Evolutionary conservation across 2,797 vertebrate genomes (phyloP).

Genomic region (Rhyacichthys aspro): DNA sequence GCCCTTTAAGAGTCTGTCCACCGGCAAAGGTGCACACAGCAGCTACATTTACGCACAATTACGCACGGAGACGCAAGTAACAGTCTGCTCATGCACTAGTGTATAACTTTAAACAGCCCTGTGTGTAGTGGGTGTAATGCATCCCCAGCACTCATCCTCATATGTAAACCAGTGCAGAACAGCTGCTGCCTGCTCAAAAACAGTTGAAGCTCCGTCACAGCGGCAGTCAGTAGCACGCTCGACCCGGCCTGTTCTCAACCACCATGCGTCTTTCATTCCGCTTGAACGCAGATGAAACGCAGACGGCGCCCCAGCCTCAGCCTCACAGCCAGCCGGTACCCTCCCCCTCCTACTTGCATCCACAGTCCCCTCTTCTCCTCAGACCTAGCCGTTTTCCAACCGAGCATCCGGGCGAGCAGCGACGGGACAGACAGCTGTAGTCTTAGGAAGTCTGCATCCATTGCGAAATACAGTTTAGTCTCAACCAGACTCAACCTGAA

Average conservation of each 20-base stretch:
- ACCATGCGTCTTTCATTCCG: slow-evolving; percentile 76
- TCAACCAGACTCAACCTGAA: slow-evolving; percentile 2
- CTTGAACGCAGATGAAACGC: slow-evolving; percentile 73
- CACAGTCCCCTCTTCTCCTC: slow-evolving; percentile 42
- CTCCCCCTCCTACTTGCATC: slow-evolving; percentile 34
- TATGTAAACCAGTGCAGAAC: slow-evolving; percentile 21
- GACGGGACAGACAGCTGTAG: slow-evolving; percentile 52
- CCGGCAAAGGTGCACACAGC: slow-evolving; percentile 40
- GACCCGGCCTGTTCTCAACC: slow-evolving; percentile 60
- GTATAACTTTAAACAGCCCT: slow-evolving; percentile 27
- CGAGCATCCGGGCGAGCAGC: slow-evolving; percentile 44
- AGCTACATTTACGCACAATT: slow-evolving; percentile 56
- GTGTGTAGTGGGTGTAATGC: slow-evolving; percentile 7
- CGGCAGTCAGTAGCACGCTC: slow-evolving; percentile 50
- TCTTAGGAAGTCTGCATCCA: slow-evolving; percentile 33
- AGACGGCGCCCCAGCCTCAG: slow-evolving; percentile 53
- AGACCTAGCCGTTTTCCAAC: slow-evolving; percentile 36
- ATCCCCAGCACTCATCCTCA: slow-evolving; percentile 26
- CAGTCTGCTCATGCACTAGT: slow-evolving; percentile 26
- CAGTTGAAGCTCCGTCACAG: slow-evolving; percentile 38
- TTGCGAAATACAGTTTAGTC: slow-evolving; percentile 18
- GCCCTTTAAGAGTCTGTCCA: slow-evolving; percentile 67
- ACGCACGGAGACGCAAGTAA: slow-evolving; percentile 43
- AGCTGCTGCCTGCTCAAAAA: slow-evolving; percentile 65
- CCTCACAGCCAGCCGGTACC: slow-evolving; percentile 38